Base-by-base conservation (phyloP, 92 coral and sea anemone species). In the Blastomussa wellsi region DNA sequence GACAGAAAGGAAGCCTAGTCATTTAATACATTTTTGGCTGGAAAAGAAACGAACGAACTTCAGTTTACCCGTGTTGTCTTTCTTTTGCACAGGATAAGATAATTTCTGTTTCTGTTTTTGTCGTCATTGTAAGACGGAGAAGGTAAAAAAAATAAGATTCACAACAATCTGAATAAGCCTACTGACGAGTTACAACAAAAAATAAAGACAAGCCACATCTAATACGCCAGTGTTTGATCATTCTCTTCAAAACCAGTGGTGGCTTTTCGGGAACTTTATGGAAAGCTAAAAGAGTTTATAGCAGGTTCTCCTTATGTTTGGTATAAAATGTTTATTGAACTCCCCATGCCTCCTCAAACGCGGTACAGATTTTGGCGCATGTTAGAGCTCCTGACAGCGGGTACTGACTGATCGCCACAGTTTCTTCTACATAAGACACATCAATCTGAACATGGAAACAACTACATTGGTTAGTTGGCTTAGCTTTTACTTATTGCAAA, bases 341-440 rank as follows among this genome's bases (percentile, higher is more conserved):
- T 72, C 98, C 99, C 99, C 99, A 96, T 36, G 89, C 99, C 82
- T 96, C 99, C 73, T 96, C 99, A 88, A 96, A 96, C 6, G 99
- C 98, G 7, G 96, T 84, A 37, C 99, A 96, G 76, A 96, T 91
- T 80, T 96, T 96, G 41, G 99, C 93, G 85, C 99, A 96, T 12
- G 98, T 88, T 48, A 96, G 87, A 0, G 99, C 99, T 22, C 95
- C 99, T 22, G 99, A 96, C 11, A 96, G 77, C 0, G 99, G 99
- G 68, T 96, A 96, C 70, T 91, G 94, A 73, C 99, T 96, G 83
- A 96, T 88, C 24, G 99, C 94, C 13, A 94, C 88, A 24, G 95
- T 95, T 48, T 94, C 99, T 86, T 96, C 99, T n/a, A 92, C 87
- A 78, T 96, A 96, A 36, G 95, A 95, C 29, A 92, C 95, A 29